phyloP scores from a whole-genome alignment of 2,888 invertebrate genomes.

The Ectobius pallidus region DNA sequence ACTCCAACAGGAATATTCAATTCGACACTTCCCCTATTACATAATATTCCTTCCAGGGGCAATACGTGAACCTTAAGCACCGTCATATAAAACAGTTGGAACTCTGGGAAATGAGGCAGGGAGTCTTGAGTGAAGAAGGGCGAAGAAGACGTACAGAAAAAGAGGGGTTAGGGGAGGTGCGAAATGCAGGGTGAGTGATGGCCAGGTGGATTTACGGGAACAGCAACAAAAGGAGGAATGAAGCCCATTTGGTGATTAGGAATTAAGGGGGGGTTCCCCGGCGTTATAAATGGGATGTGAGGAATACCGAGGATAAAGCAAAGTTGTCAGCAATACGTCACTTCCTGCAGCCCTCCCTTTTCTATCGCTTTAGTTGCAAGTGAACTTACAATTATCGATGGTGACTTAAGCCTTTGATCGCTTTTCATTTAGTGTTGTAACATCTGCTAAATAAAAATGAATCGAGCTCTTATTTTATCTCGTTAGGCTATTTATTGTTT shows the following conservation, averaged over 20 bases:
- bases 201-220: constrained; percentile 13
- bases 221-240: neutral
- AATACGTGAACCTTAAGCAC: too few relatives aligned
- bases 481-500: too few relatives aligned
- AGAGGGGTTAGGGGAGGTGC: neutral
- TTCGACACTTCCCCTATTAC: too few relatives aligned
- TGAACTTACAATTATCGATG: constrained; percentile 10
- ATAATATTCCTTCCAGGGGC: too few relatives aligned
- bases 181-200: constrained; percentile 4
- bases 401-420: too few relatives aligned
- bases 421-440: too few relatives aligned
- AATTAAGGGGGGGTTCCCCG: neutral
- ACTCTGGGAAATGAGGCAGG: too few relatives aligned
- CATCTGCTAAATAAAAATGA: too few relatives aligned
- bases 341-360: neutral
- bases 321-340: constrained; percentile 12
- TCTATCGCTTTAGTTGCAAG: neutral
- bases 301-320: neutral
- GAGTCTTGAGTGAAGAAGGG: too few relatives aligned
- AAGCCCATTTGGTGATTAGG: constrained; percentile 20
- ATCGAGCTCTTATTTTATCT: too few relatives aligned
- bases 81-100: too few relatives aligned
- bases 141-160: neutral
- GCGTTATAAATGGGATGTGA: constrained; percentile 5
- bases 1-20: too few relatives aligned